phyloP scores from a whole-genome alignment of 1,140 invertebrate species.

The Solenopsis invicta region DNA sequence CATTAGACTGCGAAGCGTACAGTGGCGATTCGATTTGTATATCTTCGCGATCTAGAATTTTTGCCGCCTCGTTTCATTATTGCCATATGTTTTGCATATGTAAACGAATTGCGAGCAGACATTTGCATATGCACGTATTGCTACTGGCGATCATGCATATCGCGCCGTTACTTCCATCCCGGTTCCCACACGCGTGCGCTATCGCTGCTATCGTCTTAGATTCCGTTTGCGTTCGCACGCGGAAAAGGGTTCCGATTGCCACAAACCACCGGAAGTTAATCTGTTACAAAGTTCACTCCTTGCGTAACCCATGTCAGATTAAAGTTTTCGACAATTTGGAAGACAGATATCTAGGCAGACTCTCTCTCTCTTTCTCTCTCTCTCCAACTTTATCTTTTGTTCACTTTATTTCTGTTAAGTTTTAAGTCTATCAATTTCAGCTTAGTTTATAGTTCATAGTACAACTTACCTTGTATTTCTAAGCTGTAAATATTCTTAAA shows the following conservation, averaged over 20 bases:
- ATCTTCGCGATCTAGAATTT: background rate
- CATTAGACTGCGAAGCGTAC: background rate
- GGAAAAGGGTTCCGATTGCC: slow-evolving; percentile 36
- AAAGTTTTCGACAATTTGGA: background rate
- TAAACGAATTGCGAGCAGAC: slow-evolving; percentile 39
- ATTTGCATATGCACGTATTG: slow-evolving; percentile 48
- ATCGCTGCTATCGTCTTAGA: slow-evolving; percentile 51
- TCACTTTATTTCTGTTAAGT: too few species aligned
- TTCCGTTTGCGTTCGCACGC: slow-evolving; percentile 13
- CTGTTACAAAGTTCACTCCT: slow-evolving; percentile 53
- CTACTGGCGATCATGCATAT: slow-evolving; percentile 58
- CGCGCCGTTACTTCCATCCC: slow-evolving; percentile 75
- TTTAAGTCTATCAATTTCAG: too few species aligned
- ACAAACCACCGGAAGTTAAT: slow-evolving; percentile 65
- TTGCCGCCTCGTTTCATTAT: slow-evolving; percentile 25
- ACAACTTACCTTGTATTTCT: too few species aligned
- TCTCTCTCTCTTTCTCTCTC: background rate
- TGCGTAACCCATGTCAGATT: background rate
- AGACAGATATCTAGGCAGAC: background rate
- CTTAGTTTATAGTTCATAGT: too few species aligned
- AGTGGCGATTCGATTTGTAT: background rate
- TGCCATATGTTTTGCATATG: slow-evolving; percentile 45
- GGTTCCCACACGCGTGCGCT: slow-evolving; percentile 65
- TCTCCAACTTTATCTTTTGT: too few species aligned
- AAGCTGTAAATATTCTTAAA: too few species aligned